These are phyloP conservation scores for Octodon degus DNA, from an alignment of 2,113 vertebrate genomes.

Conservation along the genomic window DNA sequence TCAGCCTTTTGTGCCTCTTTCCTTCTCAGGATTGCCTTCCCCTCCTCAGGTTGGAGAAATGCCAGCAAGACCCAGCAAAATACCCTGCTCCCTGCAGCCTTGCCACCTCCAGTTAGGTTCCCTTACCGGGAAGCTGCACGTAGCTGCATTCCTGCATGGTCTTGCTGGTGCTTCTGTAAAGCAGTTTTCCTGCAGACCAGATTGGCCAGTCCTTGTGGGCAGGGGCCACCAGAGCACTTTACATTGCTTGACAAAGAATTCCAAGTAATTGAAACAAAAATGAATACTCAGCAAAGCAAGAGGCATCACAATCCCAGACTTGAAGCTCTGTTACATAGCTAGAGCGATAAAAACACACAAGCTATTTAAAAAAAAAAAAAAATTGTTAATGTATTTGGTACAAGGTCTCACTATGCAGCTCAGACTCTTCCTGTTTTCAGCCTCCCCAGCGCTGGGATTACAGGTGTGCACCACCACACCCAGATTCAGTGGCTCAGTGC, in stretches of 20 bases:
- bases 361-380: background rate
- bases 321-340: background rate
- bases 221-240: background rate
- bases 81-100: background rate
- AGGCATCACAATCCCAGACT: background rate
- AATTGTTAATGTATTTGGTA: no score
- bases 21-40: background rate
- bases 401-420: no score
- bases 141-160: background rate
- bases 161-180: background rate
- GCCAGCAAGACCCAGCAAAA: background rate
- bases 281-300: background rate
- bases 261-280: constrained; percentile 30
- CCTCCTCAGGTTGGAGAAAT: background rate
- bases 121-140: rapidly evolving
- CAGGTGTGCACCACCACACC: no score
- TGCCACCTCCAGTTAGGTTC: background rate
- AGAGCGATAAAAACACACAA: background rate
- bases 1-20: background rate
- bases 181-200: background rate
- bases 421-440: no score
- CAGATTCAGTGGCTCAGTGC: no score
- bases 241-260: background rate
- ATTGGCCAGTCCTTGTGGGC: background rate
- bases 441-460: no score